Evolutionary conservation across 2,113 vertebrate species (phyloP).

Genomic region (Emberiza fucata): DNA sequence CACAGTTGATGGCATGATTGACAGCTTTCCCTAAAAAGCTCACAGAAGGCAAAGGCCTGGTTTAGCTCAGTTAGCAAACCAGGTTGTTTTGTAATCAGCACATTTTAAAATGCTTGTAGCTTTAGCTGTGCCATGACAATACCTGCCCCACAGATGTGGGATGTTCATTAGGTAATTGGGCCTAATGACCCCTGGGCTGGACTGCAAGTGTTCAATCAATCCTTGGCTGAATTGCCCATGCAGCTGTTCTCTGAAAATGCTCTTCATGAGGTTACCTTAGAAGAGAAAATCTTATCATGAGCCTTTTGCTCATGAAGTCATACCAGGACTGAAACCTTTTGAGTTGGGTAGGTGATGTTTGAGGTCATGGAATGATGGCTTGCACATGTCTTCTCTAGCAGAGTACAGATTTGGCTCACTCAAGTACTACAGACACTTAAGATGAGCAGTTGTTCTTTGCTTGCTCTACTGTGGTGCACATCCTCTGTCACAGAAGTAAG

Average conservation of each 20-base stretch:
- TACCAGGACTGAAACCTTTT: neutral
- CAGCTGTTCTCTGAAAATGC: neutral
- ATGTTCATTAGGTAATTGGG: neutral
- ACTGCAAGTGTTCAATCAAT: neutral
- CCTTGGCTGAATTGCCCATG: neutral
- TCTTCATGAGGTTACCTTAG: neutral
- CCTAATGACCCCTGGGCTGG: neutral
- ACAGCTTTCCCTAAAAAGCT: neutral
- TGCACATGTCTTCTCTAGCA: fast-evolving
- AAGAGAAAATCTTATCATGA: neutral
- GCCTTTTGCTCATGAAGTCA: fast-evolving
- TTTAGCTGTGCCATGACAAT: neutral
- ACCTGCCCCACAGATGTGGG: neutral
- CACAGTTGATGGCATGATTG: neutral
- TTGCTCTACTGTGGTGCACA: neutral
- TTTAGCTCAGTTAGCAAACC: neutral
- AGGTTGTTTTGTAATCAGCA: neutral
- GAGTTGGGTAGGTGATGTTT: neutral
- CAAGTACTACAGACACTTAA: neutral
- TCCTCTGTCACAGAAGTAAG: neutral
- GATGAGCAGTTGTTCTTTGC: neutral
- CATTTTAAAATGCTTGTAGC: neutral
- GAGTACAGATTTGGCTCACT: neutral
- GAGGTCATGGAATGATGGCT: neutral
- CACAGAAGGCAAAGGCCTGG: neutral